Evolutionary conservation across 2,113 vertebrate species (phyloP).

Genomic region (Psilopogon haemacephalus): DNA sequence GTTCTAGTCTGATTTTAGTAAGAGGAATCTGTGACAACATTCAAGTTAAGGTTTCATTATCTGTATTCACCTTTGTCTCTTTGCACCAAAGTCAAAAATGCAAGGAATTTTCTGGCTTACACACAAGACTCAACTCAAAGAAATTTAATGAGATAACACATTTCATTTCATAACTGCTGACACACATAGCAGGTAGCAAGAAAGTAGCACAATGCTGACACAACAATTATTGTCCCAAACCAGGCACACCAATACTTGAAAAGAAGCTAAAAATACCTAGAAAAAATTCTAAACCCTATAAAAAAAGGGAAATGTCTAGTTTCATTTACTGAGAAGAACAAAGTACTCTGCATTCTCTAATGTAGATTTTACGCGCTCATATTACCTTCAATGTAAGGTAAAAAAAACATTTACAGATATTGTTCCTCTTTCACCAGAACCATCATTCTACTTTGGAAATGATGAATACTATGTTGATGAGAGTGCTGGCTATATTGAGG

Average conservation of each 20-base stretch:
- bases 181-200: background rate
- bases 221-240: background rate
- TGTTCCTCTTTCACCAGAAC: conserved; percentile 77
- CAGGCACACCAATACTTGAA: background rate
- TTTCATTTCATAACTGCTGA: background rate
- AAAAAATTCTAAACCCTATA: background rate
- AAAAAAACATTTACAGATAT: background rate
- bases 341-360: background rate
- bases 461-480: conserved; percentile 86
- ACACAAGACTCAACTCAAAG: background rate
- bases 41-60: conserved; percentile 4
- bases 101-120: conserved; percentile 61
- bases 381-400: background rate
- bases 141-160: conserved; percentile 22
- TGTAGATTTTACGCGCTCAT: background rate
- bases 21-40: background rate
- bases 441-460: conserved; percentile 88
- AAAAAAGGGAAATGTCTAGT: background rate
- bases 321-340: background rate
- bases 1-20: background rate
- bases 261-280: background rate
- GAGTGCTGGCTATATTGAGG: conserved; percentile 84
- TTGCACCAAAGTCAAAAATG: conserved; percentile 61
- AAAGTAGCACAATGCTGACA: background rate
- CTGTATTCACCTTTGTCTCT: conserved; percentile 35